A percentile compares a stretch with the other conserved stretches of the same genome.
Conservation (phyloP, 2,888 invertebrate species). For the Elgonia sp. region DNA sequence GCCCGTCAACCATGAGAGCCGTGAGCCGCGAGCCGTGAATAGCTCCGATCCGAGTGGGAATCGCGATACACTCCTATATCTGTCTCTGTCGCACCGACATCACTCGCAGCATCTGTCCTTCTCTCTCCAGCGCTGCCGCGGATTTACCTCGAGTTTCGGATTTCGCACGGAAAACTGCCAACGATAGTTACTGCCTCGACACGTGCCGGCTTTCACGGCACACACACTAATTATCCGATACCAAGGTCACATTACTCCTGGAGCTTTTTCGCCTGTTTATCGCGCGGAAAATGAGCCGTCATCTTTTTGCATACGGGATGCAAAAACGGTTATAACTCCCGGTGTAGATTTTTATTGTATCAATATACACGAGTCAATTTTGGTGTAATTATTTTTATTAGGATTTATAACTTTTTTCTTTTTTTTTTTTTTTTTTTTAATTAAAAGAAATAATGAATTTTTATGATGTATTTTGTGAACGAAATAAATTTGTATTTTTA, state of each 20-base stretch:
- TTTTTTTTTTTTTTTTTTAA: too few relatives aligned
- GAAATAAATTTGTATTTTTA: too few relatives aligned
- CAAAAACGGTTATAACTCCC: too few relatives aligned
- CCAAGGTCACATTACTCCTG: constrained; percentile 62
- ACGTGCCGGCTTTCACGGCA: constrained; percentile 75
- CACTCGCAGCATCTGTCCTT: background rate
- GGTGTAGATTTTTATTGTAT: too few relatives aligned
- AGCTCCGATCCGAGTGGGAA: constrained; percentile 68
- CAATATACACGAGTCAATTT: too few relatives aligned
- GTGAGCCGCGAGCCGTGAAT: constrained; percentile 75
- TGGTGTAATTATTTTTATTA: too few relatives aligned
- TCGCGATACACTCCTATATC: constrained; percentile 63
- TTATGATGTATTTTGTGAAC: too few relatives aligned
- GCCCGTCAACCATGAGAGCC: constrained; percentile 71
- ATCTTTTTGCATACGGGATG: background rate
- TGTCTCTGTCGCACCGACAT: constrained; percentile 24
- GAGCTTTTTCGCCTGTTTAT: constrained; percentile 48
- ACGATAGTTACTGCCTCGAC: constrained; percentile 75
- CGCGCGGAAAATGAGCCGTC: constrained; percentile 5
- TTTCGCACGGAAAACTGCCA: constrained; percentile 78
- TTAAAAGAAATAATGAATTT: too few relatives aligned
- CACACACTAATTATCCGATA: constrained; percentile 67
- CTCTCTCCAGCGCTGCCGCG: constrained; percentile 55
- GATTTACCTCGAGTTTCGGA: constrained; percentile 78
- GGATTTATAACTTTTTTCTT: too few relatives aligned